phyloP scores from a whole-genome alignment of 2,113 vertebrate species.

The Varanus komodoensis region DNA sequence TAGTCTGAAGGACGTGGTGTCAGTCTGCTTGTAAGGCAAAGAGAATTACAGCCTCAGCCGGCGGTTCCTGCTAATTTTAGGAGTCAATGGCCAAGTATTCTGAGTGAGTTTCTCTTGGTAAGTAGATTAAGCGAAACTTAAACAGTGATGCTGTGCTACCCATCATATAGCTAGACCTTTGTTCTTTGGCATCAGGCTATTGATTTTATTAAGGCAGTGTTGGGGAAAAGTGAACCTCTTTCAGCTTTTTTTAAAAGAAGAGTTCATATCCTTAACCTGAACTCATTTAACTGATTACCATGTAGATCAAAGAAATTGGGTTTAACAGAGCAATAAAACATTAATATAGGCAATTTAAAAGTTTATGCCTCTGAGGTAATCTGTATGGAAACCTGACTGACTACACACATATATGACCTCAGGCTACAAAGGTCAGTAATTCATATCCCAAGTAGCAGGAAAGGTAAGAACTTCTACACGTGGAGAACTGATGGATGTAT shows the following conservation, averaged over 20 bases:
- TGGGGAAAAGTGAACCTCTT: background rate
- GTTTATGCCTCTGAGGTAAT: conserved; percentile 44
- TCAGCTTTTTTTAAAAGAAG: conserved; percentile 7
- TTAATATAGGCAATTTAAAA: conserved; percentile 49
- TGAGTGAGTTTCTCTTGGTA: background rate
- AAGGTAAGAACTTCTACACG: background rate
- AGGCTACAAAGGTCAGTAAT: conserved; percentile 46
- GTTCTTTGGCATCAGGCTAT: background rate
- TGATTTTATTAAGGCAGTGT: conserved; percentile 26
- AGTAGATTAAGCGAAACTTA: background rate
- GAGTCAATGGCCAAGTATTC: background rate
- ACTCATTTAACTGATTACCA: conserved; percentile 13
- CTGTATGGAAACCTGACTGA: conserved; percentile 35
- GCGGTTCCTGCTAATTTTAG: too few species aligned
- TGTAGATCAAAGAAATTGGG: conserved; percentile 14
- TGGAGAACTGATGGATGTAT: background rate
- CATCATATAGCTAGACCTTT: background rate
- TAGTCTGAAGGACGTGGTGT: too few species aligned
- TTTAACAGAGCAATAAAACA: conserved; percentile 41
- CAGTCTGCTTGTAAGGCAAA: too few species aligned
- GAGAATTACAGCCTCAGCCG: too few species aligned
- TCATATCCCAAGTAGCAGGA: conserved; percentile 29
- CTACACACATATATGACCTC: conserved; percentile 21
- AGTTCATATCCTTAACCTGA: conserved; percentile 34
- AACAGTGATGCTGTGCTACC: background rate